Percentiles rank a stretch among this genome's conserved stretches.
These are phyloP conservation scores for Perdita meconis DNA, from an alignment of 2,888 invertebrate species.

Conservation along the genomic window DNA sequence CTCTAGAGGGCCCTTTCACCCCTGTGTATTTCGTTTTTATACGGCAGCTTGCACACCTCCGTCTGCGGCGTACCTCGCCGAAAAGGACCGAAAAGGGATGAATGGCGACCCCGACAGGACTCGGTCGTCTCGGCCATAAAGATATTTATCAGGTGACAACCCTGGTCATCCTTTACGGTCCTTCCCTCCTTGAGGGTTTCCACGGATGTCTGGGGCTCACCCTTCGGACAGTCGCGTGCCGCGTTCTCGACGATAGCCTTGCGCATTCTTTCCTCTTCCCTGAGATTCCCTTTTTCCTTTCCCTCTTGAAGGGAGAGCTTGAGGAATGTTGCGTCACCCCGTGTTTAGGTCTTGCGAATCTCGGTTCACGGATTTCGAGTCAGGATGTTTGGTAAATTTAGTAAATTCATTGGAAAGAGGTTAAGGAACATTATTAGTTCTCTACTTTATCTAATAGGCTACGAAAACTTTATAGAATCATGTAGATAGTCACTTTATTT, in stretches of 20 bases:
- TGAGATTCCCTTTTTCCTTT: conserved; percentile 35
- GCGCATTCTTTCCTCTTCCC: conserved; percentile 46
- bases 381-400: no score
- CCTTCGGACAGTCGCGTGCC: conserved; percentile 64
- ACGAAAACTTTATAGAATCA: no score
- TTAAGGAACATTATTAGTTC: no score
- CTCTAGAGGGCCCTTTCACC: conserved; percentile 56
- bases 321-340: conserved; percentile 12
- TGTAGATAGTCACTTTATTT: no score
- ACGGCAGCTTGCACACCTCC: conserved; percentile 55
- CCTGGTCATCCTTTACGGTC: conserved; percentile 76
- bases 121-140: conserved; percentile 72
- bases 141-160: conserved; percentile 80
- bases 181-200: conserved; percentile 55
- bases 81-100: conserved; percentile 33
- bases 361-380: not conserved
- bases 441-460: no score
- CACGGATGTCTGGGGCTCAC: conserved; percentile 49
- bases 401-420: no score
- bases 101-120: conserved; percentile 29
- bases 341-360: not conserved
- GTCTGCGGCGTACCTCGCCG: conserved; percentile 41
- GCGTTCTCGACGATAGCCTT: conserved; percentile 33
- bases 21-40: conserved; percentile 79
- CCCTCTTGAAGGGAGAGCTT: conserved; percentile 3